A percentile compares a stretch with the other conserved stretches of the same genome.
phyloP scores from a whole-genome alignment of 2,888 invertebrate genomes.

The Amphipyra berbera region DNA sequence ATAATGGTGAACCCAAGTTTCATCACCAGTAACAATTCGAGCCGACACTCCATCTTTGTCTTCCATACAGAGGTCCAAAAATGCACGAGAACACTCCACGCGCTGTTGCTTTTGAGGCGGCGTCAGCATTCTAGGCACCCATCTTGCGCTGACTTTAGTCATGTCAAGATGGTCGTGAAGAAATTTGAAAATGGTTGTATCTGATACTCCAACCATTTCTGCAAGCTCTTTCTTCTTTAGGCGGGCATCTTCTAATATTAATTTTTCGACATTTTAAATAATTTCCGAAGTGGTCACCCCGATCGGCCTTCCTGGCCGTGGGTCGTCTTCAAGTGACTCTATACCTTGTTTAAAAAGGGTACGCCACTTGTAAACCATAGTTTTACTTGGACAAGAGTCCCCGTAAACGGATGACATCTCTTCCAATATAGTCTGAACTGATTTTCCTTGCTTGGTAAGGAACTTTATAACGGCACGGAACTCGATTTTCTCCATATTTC shows the following conservation, averaged over 20 bases:
- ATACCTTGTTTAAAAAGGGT: constrained; percentile 8
- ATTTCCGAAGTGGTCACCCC: constrained; percentile 11
- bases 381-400: constrained; percentile 14
- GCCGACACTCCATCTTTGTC: too few relatives aligned
- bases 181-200: too few relatives aligned
- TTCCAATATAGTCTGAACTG: too few relatives aligned
- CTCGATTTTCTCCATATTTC: neutral
- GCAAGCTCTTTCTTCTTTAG: constrained; percentile 16
- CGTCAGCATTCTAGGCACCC: constrained; percentile 61
- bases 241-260: constrained; percentile 5
- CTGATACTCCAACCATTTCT: constrained; percentile 36
- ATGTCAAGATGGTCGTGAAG: too few relatives aligned
- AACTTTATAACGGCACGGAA: too few relatives aligned
- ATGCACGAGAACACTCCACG: constrained; percentile 34
- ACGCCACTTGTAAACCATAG: constrained; percentile 17
- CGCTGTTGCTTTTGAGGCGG: constrained; percentile 52
- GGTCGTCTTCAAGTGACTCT: constrained; percentile 13
- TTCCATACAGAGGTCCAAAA: too few relatives aligned
- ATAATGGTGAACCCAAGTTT: too few relatives aligned
- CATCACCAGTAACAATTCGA: too few relatives aligned
- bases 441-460: too few relatives aligned
- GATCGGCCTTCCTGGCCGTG: too few relatives aligned
- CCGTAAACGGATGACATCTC: too few relatives aligned
- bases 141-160: too few relatives aligned
- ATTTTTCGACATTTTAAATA: constrained; percentile 10